phyloP scores from a whole-genome alignment of 1,140 invertebrate genomes.

The Penaeus indicus region DNA sequence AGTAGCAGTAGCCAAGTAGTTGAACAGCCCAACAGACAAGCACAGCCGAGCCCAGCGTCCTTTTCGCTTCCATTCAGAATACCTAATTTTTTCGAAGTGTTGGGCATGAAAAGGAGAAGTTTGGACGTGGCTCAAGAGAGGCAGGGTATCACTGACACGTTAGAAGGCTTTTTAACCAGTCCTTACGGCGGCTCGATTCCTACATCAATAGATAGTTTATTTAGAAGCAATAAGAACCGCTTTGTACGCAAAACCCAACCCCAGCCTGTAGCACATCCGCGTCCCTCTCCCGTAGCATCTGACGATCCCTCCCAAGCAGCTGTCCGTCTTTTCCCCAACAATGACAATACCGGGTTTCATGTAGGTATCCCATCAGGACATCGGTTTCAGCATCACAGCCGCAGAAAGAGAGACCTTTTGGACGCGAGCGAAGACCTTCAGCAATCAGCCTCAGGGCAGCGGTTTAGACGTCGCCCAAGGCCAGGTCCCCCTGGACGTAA shows the following conservation, averaged over 20 bases:
- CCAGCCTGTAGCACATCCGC: neutral
- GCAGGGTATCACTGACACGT: slow-evolving; percentile 41
- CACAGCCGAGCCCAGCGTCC: slow-evolving; percentile 3
- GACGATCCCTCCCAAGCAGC: slow-evolving; percentile 31
- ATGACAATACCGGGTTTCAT: neutral
- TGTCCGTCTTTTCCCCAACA: slow-evolving; percentile 32
- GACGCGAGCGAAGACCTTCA: too few relatives aligned
- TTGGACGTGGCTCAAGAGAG: neutral
- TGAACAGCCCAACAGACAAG: slow-evolving; percentile 18
- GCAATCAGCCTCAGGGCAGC: too few relatives aligned
- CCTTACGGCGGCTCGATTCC: slow-evolving; percentile 39
- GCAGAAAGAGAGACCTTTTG: neutral
- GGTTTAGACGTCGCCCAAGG: too few relatives aligned
- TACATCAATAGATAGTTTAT: slow-evolving; percentile 33
- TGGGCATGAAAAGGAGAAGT: slow-evolving; percentile 43
- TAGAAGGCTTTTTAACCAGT: slow-evolving; percentile 20
- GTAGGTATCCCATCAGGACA: too few relatives aligned
- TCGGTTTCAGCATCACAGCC: neutral
- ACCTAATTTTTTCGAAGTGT: slow-evolving; percentile 39
- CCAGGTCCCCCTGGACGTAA: too few relatives aligned
- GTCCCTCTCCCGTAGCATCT: slow-evolving; percentile 1
- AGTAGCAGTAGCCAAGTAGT: too few relatives aligned
- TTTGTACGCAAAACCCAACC: slow-evolving; percentile 50
- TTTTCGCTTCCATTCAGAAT: slow-evolving; percentile 47
- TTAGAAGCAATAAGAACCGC: slow-evolving; percentile 28